These are phyloP conservation scores for Morinoia aosen DNA, from an alignment of 2,888 invertebrate genomes.

Conservation along the genomic window DNA sequence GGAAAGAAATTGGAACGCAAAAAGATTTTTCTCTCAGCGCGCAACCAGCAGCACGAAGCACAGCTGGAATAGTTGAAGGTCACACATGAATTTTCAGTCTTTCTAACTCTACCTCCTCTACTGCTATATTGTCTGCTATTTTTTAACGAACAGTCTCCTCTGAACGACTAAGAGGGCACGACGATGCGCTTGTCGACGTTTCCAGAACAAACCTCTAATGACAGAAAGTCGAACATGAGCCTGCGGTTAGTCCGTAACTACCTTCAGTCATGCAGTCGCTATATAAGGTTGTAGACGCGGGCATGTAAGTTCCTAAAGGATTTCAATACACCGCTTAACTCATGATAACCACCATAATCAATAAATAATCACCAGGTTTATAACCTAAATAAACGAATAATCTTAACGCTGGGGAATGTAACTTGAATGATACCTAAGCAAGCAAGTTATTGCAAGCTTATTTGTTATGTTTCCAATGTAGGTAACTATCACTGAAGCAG, in stretches of 20 bases:
- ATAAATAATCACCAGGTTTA: not conserved
- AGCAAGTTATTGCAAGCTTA: no score
- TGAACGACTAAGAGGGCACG: not conserved
- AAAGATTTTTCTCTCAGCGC: not conserved
- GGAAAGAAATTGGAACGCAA: not conserved
- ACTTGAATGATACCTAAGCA: no score
- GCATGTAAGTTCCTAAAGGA: not conserved
- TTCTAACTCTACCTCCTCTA: not conserved
- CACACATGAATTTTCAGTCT: not conserved
- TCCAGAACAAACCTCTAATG: not conserved
- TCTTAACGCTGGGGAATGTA: no score
- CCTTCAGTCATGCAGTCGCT: not conserved
- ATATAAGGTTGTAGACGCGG: not conserved
- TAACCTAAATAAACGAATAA: not conserved
- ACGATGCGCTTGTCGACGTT: not conserved
- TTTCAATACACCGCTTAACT: not conserved
- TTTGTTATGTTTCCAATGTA: no score
- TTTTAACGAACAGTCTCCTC: not conserved
- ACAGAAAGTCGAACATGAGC: not conserved
- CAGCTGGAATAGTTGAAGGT: not conserved
- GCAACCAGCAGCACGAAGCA: not conserved
- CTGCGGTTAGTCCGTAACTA: not conserved
- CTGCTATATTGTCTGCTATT: not conserved
- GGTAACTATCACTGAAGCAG: no score
- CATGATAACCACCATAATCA: not conserved